These are phyloP conservation scores for Mercenaria mercenaria DNA, from an alignment of 1,140 invertebrate species.

Conservation along the genomic window DNA sequence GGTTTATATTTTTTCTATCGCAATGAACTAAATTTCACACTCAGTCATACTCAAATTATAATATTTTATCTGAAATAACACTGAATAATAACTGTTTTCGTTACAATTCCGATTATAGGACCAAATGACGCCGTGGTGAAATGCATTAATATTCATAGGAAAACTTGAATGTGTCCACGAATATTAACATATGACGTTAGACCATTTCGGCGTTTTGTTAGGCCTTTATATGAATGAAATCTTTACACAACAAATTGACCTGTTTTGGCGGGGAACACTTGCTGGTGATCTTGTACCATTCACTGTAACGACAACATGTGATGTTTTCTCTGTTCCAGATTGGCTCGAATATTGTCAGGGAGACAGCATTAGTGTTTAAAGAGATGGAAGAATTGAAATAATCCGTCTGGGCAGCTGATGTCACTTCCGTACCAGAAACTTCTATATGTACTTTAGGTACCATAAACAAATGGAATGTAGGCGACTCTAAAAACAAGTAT, in stretches of 20 bases:
- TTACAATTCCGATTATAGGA: too few species aligned
- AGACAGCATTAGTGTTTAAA: background rate
- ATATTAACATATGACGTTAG: too few species aligned
- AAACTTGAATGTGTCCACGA: too few species aligned
- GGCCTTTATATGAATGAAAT: too few species aligned
- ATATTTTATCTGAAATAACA: too few species aligned
- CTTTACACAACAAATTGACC: background rate
- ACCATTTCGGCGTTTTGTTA: too few species aligned
- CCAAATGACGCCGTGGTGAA: too few species aligned
- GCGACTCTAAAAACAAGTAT: background rate
- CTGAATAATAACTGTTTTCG: too few species aligned
- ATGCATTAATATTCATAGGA: too few species aligned
- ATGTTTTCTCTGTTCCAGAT: background rate
- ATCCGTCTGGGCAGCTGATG: background rate
- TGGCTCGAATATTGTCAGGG: background rate
- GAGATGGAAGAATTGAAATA: background rate
- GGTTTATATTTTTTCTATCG: too few species aligned
- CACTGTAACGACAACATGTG: background rate
- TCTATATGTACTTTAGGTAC: background rate
- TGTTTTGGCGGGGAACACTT: background rate
- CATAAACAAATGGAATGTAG: background rate
- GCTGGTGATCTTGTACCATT: background rate
- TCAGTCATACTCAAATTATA: too few species aligned
- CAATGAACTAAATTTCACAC: too few species aligned
- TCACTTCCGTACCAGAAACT: background rate